These are phyloP conservation scores for Dicaeum eximium DNA, from an alignment of 2,113 vertebrate genomes.

Conservation along the genomic window DNA sequence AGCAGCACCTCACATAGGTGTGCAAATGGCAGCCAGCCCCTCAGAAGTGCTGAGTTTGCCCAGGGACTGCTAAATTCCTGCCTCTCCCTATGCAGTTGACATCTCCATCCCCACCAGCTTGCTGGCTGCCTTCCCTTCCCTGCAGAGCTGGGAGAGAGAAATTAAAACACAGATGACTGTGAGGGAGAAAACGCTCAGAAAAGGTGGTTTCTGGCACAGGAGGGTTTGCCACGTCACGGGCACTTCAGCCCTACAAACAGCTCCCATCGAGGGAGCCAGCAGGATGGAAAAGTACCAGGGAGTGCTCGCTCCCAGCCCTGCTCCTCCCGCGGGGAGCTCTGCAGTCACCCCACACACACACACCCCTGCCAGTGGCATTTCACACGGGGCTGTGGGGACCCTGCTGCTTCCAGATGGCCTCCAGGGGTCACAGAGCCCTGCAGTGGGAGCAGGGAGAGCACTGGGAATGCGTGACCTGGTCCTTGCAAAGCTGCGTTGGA, in stretches of 20 bases:
- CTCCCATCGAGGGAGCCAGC: background rate
- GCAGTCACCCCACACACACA: background rate
- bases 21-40: background rate
- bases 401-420: background rate
- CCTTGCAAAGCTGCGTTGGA: background rate
- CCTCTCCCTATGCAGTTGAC: conserved; percentile 9
- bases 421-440: background rate
- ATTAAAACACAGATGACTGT: background rate
- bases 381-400: background rate
- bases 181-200: background rate
- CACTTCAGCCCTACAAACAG: background rate
- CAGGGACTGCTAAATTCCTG: conserved; percentile 66
- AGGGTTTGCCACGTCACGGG: background rate
- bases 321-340: background rate
- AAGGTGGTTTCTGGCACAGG: conserved; percentile 6
- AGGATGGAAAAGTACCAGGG: conserved; percentile 55
- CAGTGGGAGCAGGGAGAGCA: background rate
- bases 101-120: background rate
- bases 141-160: background rate
- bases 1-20: background rate
- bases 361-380: background rate
- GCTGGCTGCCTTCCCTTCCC: conserved; percentile 11
- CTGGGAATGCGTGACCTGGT: background rate
- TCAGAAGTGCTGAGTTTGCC: conserved; percentile 7
- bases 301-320: background rate